Conservation (phyloP, 2,113 vertebrate species). For the Pogonocichla stellata region DNA sequence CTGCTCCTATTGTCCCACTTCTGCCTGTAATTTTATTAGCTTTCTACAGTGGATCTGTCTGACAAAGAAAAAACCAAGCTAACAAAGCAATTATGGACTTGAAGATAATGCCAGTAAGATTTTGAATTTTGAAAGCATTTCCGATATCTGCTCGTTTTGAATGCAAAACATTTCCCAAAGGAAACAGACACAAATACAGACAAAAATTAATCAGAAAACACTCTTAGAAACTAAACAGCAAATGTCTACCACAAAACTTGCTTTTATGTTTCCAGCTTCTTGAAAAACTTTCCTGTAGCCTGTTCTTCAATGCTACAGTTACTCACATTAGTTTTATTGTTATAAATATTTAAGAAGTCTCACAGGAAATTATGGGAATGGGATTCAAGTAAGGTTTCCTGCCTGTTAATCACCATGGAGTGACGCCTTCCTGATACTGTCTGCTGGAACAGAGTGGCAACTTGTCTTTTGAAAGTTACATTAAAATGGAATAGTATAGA, state of each 20-base stretch:
- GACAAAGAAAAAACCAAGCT: not conserved
- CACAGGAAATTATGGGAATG: not conserved
- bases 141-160: not conserved
- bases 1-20: not conserved
- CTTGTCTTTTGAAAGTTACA: not conserved
- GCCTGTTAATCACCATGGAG: not conserved
- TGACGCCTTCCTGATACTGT: not conserved
- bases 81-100: not conserved
- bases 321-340: not conserved
- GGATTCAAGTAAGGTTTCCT: not conserved
- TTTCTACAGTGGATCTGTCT: not conserved
- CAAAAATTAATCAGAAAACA: not conserved
- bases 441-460: not conserved
- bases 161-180: not conserved
- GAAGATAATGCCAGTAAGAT: not conserved
- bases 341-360: not conserved
- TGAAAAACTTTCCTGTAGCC: not conserved
- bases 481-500: accelerated
- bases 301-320: not conserved
- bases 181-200: not conserved
- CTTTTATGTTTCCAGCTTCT: not conserved
- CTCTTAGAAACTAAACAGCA: not conserved
- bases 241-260: not conserved
- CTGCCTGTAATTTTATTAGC: not conserved
- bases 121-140: not conserved